Conservation (phyloP, 2,797 vertebrate species). For the Dipus sagitta region DNA sequence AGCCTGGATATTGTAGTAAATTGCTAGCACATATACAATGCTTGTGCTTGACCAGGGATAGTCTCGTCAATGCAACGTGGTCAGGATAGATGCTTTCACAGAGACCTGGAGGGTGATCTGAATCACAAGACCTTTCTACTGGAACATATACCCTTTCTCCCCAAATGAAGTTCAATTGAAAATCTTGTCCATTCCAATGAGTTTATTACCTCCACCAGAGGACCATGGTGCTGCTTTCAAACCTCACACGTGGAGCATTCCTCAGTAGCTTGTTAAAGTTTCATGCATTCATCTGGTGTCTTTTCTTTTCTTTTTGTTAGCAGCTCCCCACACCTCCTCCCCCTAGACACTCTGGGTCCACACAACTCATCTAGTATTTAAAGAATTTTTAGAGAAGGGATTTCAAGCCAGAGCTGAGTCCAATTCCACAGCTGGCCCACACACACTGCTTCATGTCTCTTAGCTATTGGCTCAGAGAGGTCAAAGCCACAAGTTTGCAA, state of each 20-base stretch:
- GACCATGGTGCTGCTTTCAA: background rate
- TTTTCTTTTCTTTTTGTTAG: constrained; percentile 52
- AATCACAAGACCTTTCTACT: background rate
- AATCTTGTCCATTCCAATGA: constrained; percentile 38
- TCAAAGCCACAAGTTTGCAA: constrained; percentile 80
- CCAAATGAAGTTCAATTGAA: constrained; percentile 30
- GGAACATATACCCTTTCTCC: background rate
- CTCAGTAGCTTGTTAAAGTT: constrained; percentile 59
- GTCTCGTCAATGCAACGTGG: background rate
- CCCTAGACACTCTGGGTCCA: background rate
- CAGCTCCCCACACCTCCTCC: constrained; percentile 25
- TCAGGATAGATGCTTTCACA: background rate
- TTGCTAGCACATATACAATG: background rate
- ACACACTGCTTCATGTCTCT: constrained; percentile 80
- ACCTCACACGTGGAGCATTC: constrained; percentile 61
- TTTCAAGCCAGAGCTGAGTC: constrained; percentile 76
- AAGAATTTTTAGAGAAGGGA: constrained; percentile 79
- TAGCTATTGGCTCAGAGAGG: constrained; percentile 74
- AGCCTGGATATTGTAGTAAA: background rate
- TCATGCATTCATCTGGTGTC: constrained; percentile 61
- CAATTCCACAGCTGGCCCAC: constrained; percentile 85
- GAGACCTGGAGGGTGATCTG: background rate
- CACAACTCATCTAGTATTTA: constrained; percentile 70
- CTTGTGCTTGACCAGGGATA: background rate
- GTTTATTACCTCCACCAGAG: constrained; percentile 6